A percentile compares a stretch with the other conserved stretches of the same genome.
phyloP scores from a whole-genome alignment of 2,888 invertebrate species.

The Aproaerema taeniolella region DNA sequence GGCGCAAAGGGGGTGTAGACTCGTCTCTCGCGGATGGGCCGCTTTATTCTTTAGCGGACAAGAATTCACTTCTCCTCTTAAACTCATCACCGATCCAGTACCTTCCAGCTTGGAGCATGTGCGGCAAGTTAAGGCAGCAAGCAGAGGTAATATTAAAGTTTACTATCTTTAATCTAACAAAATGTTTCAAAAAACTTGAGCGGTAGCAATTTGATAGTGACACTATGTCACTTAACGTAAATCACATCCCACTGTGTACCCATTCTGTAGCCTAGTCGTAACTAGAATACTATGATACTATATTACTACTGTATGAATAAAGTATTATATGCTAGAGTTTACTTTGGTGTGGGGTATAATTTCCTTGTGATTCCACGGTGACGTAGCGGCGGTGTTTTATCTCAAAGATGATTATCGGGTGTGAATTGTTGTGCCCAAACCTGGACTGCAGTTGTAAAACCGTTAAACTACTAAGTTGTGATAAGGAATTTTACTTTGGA shows the following conservation, averaged over 20 bases:
- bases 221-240: constrained; percentile 10
- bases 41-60: constrained; percentile 52
- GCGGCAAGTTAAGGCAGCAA: constrained; percentile 56
- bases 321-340: constrained; percentile 3
- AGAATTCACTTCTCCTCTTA: constrained; percentile 47
- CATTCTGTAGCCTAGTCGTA: background rate
- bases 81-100: constrained; percentile 60
- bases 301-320: background rate
- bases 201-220: constrained; percentile 8
- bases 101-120: constrained; percentile 60
- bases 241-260: constrained; percentile 7
- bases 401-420: constrained; percentile 67
- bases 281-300: background rate
- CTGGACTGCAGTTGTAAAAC: constrained; percentile 44
- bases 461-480: constrained; percentile 27
- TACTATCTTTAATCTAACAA: background rate
- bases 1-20: constrained; percentile 40
- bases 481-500: constrained; percentile 1
- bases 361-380: constrained; percentile 43
- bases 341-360: constrained; percentile 18
- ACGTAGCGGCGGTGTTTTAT: constrained; percentile 49
- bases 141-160: constrained; percentile 68
- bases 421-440: constrained; percentile 61
- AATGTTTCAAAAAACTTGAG: constrained; percentile 2
- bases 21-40: constrained; percentile 43